Evolutionary conservation across 2,113 vertebrate genomes (phyloP).

Genomic region (Oryzias javanicus): DNA sequence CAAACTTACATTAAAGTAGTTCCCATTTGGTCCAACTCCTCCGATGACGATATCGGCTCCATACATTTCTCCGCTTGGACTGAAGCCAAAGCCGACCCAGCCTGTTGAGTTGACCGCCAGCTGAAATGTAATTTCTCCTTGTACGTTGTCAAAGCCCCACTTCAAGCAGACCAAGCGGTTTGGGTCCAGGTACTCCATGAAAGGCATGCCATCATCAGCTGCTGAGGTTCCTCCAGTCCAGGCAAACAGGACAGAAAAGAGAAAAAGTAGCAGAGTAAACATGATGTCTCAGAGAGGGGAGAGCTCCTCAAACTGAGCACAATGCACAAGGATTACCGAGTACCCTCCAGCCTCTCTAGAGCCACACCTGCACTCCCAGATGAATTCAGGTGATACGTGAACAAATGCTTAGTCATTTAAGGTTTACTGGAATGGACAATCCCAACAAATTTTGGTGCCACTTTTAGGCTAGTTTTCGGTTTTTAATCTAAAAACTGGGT

Average conservation of each 20-base stretch:
- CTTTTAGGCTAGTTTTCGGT: neutral
- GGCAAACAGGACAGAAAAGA: conserved; percentile 33
- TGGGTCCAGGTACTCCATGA: conserved; percentile 73
- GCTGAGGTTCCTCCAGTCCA: conserved; percentile 8
- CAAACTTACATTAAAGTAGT: conserved; percentile 76
- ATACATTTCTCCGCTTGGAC: conserved; percentile 57
- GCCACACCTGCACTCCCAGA: conserved; percentile 52
- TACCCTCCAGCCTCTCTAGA: conserved; percentile 4
- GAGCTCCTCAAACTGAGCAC: conserved; percentile 33
- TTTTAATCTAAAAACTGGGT: neutral
- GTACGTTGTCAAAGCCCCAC: conserved; percentile 73
- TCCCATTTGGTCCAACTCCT: conserved; percentile 61
- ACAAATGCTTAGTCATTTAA: conserved; percentile 32
- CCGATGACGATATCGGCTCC: conserved; percentile 78
- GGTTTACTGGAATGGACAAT: neutral
- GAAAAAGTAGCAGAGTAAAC: conserved; percentile 24
- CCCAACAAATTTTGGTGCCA: neutral
- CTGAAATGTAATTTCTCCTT: conserved; percentile 73
- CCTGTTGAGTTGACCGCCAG: conserved; percentile 72
- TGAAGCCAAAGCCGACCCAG: conserved; percentile 81
- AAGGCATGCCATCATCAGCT: conserved; percentile 46
- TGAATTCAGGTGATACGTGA: conserved; percentile 33
- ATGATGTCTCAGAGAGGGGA: conserved; percentile 38
- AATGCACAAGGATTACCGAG: conserved; percentile 4
- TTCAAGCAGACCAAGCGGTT: conserved; percentile 48